Conservation (phyloP, 2,888 invertebrate species). For the Cantharis lateralis region DNA sequence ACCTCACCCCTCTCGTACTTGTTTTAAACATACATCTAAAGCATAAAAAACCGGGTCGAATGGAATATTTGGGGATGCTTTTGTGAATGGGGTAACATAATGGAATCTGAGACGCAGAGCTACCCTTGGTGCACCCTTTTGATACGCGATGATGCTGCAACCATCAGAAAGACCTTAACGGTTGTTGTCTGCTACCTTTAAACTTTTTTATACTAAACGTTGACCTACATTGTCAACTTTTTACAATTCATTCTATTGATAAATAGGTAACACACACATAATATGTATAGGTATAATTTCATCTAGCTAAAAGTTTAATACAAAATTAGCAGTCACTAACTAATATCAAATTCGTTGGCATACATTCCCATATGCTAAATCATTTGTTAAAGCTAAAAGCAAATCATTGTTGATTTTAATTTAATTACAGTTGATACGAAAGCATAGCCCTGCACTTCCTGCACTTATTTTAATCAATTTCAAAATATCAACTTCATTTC, state of each 20-base stretch:
- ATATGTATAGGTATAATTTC: background rate
- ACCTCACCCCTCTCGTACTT: slow-evolving; percentile 54
- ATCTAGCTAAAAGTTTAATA: background rate
- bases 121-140: slow-evolving; percentile 56
- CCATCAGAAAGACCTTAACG: slow-evolving; percentile 37
- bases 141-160: slow-evolving; percentile 54
- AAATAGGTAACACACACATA: background rate
- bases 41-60: slow-evolving; percentile 54
- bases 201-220: slow-evolving; percentile 7
- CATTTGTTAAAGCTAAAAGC: slow-evolving; percentile 6
- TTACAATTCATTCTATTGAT: background rate
- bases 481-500: background rate
- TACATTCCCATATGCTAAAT: background rate
- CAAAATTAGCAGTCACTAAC: background rate
- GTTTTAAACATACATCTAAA: slow-evolving; percentile 39
- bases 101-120: slow-evolving; percentile 56
- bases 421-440: slow-evolving; percentile 3
- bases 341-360: background rate
- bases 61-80: slow-evolving; percentile 52
- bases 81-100: slow-evolving; percentile 56
- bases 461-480: background rate
- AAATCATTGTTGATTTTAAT: slow-evolving; percentile 12
- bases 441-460: background rate
- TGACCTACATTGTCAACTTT: slow-evolving; percentile 20
- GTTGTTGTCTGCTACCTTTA: slow-evolving; percentile 36